These are phyloP conservation scores for Corythornis madagascariensis DNA, from an alignment of 2,113 vertebrate species.

Conservation along the genomic window DNA sequence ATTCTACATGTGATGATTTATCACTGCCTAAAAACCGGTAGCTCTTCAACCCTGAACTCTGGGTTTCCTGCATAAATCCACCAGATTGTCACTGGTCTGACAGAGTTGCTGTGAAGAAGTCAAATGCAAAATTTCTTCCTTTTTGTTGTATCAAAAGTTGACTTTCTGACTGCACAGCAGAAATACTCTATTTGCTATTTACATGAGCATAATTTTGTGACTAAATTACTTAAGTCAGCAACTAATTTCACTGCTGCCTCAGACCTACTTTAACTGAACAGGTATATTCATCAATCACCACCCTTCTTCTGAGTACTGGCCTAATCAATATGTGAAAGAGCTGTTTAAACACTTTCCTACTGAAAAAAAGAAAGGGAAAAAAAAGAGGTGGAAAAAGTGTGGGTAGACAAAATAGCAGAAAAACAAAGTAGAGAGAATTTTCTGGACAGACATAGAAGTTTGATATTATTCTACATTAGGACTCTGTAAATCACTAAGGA, in stretches of 20 bases:
- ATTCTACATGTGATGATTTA: neutral
- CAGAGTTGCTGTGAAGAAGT: neutral
- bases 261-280: constrained; percentile 53
- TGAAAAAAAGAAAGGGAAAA: neutral
- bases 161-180: constrained; percentile 51
- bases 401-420: neutral
- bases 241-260: constrained; percentile 42
- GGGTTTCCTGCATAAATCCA: neutral
- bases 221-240: constrained; percentile 62
- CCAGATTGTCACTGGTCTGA: neutral
- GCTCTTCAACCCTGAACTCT: neutral
- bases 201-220: constrained; percentile 41
- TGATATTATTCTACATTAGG: neutral
- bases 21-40: neutral
- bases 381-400: neutral
- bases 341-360: constrained; percentile 30
- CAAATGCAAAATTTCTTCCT: neutral
- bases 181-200: constrained; percentile 40
- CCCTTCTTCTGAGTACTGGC: neutral
- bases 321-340: constrained; percentile 30
- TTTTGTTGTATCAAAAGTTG: constrained; percentile 13
- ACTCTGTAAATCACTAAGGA: neutral
- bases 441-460: neutral
- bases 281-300: constrained; percentile 61
- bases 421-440: neutral